phyloP scores from a whole-genome alignment of 2,888 invertebrate genomes.

The Drosophila quasianomalipes region DNA sequence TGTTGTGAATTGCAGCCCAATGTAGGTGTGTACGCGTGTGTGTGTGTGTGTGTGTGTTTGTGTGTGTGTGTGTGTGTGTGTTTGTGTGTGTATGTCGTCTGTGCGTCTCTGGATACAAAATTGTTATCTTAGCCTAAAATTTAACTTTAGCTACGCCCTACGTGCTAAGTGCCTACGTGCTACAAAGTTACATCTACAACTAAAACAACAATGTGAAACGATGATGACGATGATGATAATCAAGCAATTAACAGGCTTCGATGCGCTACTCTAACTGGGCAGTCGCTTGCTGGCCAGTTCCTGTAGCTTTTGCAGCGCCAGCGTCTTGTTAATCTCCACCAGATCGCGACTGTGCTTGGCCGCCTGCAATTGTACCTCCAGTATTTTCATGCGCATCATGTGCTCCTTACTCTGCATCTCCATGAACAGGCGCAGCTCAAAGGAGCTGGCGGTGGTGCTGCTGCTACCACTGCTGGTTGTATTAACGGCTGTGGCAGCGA shows the following conservation, averaged over 20 bases:
- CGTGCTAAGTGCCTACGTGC: conserved; percentile 53
- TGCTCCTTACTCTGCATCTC: conserved; percentile 86
- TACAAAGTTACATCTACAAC: conserved; percentile 64
- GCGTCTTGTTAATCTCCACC: conserved; percentile 88
- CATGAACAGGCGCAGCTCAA: conserved; percentile 83
- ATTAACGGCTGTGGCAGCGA: not conserved
- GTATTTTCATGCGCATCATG: conserved; percentile 85
- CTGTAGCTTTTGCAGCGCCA: conserved; percentile 88
- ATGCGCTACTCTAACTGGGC: conserved; percentile 74
- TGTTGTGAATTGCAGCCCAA: conserved; percentile 73
- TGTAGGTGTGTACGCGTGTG: conserved; percentile 26
- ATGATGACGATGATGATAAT: conserved; percentile 34
- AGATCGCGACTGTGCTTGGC: conserved; percentile 86
- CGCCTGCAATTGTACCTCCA: conserved; percentile 85
- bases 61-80: conserved; percentile 23
- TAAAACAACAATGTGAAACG: conserved; percentile 68
- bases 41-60: conserved; percentile 18
- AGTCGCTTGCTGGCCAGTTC: conserved; percentile 84
- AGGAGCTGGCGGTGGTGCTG: conserved; percentile 47
- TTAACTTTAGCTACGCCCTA: conserved; percentile 63
- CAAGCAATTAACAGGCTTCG: conserved; percentile 20
- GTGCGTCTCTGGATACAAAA: conserved; percentile 46
- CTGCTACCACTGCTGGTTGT: conserved; percentile 30
- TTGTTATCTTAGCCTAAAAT: conserved; percentile 45
- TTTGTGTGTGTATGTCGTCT: conserved; percentile 17